These are phyloP conservation scores for Oxyteleia sp. DNA, from an alignment of 2,888 invertebrate species.

Conservation along the genomic window DNA sequence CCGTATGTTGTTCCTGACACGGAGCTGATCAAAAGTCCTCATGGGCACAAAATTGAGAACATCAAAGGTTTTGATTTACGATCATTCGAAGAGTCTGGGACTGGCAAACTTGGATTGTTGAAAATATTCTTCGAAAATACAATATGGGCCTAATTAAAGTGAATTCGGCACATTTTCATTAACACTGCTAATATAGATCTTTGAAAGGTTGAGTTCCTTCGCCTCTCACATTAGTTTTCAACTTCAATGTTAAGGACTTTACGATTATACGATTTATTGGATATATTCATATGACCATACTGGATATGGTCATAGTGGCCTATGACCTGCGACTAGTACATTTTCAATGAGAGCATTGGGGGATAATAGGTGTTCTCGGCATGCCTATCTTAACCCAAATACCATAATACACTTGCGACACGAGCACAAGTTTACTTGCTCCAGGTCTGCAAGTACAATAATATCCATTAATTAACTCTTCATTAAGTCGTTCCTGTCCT, in stretches of 20 bases:
- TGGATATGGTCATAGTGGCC: too few species aligned
- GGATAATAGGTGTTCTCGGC: constrained; percentile 11
- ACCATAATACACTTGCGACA: background rate
- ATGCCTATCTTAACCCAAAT: background rate
- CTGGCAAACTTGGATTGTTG: background rate
- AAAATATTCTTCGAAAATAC: background rate
- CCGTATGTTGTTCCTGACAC: background rate
- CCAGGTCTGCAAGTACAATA: constrained; percentile 13
- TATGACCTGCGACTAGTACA: too few species aligned
- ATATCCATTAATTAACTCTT: constrained; percentile 6
- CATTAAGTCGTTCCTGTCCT: background rate
- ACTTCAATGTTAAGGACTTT: too few species aligned
- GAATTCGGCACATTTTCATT: background rate
- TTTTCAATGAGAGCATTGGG: too few species aligned
- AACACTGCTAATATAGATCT: background rate
- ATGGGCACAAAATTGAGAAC: background rate
- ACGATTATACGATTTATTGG: too few species aligned
- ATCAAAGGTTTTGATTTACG: background rate
- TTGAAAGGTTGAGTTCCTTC: background rate
- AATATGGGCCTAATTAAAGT: background rate
- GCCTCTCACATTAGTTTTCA: too few species aligned
- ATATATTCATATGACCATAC: too few species aligned
- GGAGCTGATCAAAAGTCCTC: background rate
- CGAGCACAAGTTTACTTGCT: constrained; percentile 15
- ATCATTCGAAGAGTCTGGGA: background rate